Percentiles rank a stretch among this genome's conserved stretches.
phyloP scores from a whole-genome alignment of 2,888 invertebrate species.

The Atrina japonica region DNA sequence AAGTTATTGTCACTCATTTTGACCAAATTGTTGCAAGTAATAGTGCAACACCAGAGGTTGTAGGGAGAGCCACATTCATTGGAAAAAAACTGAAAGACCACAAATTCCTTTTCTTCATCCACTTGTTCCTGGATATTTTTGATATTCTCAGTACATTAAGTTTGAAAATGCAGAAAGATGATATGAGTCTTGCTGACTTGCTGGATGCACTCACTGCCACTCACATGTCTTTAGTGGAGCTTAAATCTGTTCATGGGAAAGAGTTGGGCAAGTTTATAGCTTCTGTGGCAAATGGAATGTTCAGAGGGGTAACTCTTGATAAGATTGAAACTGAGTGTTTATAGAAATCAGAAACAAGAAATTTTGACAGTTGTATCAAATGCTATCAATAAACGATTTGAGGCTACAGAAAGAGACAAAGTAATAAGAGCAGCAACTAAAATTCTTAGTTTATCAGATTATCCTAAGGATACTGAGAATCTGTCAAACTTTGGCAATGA shows the following conservation, averaged over 20 bases:
- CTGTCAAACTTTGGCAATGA: conserved; percentile 10
- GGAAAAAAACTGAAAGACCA: conserved; percentile 28
- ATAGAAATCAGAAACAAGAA: conserved; percentile 3
- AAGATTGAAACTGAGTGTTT: conserved; percentile 3
- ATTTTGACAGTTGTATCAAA: background rate
- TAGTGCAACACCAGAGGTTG: conserved; percentile 24
- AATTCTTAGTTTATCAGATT: conserved; percentile 9
- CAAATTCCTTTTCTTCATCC: conserved; percentile 4
- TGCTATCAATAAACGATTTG: conserved; percentile 26
- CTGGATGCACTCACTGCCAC: conserved; percentile 21
- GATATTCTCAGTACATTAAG: conserved; percentile 2
- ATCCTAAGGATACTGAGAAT: background rate
- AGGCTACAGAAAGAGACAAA: conserved; percentile 25
- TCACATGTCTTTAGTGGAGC: conserved; percentile 15
- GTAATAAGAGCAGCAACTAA: conserved; percentile 18
- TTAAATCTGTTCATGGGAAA: conserved; percentile 16
- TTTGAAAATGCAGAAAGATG: conserved; percentile 22
- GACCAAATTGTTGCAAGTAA: conserved; percentile 9
- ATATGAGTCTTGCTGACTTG: conserved; percentile 6
- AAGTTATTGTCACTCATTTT: conserved; percentile 16
- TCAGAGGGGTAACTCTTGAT: background rate
- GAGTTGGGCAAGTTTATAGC: conserved; percentile 2
- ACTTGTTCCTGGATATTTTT: conserved; percentile 22
- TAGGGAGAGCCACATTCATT: conserved; percentile 14
- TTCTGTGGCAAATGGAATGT: background rate